These are phyloP conservation scores for Itoplectis maculator DNA, from an alignment of 2,888 invertebrate species.

Conservation along the genomic window DNA sequence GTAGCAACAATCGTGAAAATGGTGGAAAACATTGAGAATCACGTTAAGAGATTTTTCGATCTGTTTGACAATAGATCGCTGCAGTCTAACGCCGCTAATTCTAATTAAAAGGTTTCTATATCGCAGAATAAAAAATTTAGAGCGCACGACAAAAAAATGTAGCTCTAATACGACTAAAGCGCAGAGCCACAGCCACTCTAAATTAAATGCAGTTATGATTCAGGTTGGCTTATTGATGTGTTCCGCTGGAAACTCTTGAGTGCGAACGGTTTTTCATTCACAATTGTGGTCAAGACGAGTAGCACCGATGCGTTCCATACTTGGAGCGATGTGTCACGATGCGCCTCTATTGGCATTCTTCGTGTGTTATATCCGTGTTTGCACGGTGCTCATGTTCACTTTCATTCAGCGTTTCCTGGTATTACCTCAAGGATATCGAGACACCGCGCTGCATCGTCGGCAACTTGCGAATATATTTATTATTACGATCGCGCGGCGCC, in stretches of 20 bases:
- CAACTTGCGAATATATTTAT: conserved; percentile 19
- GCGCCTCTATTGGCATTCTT: conserved; percentile 70
- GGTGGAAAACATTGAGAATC: neutral
- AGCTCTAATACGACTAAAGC: neutral
- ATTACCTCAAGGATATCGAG: conserved; percentile 71
- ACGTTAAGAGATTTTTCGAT: neutral
- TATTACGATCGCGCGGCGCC: neutral
- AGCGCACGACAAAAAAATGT: neutral
- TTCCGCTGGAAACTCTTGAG: neutral
- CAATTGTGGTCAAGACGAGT: conserved; percentile 47
- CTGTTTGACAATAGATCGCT: too few relatives aligned
- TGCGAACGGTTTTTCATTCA: conserved; percentile 32
- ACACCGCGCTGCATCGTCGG: neutral
- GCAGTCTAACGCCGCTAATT: too few relatives aligned
- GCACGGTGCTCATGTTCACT: conserved; percentile 63
- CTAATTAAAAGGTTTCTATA: too few relatives aligned
- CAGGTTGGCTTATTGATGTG: conserved; percentile 1
- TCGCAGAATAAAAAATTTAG: neutral
- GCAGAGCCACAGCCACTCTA: neutral
- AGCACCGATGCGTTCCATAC: conserved; percentile 64
- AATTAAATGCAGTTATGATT: conserved; percentile 33
- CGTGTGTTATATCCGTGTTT: conserved; percentile 73
- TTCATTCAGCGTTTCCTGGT: conserved; percentile 70
- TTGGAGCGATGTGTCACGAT: conserved; percentile 73
- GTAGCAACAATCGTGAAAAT: neutral